Base-by-base conservation (phyloP, 2,797 vertebrate genomes). In the Picus viridis region DNA sequence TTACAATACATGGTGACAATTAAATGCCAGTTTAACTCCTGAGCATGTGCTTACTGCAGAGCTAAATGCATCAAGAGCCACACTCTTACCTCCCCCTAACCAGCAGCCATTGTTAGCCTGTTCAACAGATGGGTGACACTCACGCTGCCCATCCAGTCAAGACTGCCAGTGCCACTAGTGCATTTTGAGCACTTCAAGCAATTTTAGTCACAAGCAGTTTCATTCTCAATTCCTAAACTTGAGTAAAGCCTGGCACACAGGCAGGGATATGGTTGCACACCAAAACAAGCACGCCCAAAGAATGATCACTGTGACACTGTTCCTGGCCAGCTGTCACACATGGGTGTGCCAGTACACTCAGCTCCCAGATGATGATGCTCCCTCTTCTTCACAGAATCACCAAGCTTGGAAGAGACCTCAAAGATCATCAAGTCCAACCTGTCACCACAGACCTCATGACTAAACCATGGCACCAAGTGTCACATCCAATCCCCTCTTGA, bases 201-300 rank as follows among this genome's bases (percentile, higher is more conserved):
- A 64, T 67, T 83, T 77, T 49, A 43, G 53, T 47, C 23, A 49
- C 36, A 36, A 65, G 8, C 30, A 82, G 27, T 9, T 72, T 78
- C 22, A 70, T 16, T 81, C 26, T 84, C 61, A 30, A 30, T 56
- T 62, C 24, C 30, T 41, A 56, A 75, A 36, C 45, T 9, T 53
- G 6, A 8, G 36, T 16, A 62, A 79, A 79, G 79, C 9, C 16
- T 39, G 29, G n/a, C 41, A 69, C 45, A 45, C 65, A 83, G 77
- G 59, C 54, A 80, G 65, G 53, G 10, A 14, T 11, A 53, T 26
- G 34, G 20, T 47, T 47, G 45, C 39, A 45, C 13, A 56, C 10
- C 11, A 32, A 47, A 43, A 2, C 0, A 23, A 68, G 34, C 18
- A n/a, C 15, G 8, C 9, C 3, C 4, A 1, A 30, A 19, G 32